phyloP scores from a whole-genome alignment of 1,140 invertebrate genomes.

The Pseudomyrmex flavicornis region DNA sequence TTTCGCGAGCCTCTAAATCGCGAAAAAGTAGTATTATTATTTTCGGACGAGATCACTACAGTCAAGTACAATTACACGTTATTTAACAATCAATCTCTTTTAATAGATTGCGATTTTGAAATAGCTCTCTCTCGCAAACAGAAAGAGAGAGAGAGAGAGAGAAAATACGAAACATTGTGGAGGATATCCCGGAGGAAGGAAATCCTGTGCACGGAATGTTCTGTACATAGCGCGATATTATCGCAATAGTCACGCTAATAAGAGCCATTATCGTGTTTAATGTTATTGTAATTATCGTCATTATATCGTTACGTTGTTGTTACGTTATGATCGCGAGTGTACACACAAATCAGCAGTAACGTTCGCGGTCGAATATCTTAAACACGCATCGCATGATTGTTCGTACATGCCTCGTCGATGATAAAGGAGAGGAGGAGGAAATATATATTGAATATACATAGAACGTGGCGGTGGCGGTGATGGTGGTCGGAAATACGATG shows the following conservation, averaged over 20 bases:
- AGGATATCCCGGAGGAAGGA: slow-evolving; percentile 29
- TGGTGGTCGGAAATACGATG: slow-evolving; percentile 45
- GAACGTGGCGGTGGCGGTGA: neutral
- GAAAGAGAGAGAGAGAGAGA: too few species aligned
- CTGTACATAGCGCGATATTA: slow-evolving; percentile 7
- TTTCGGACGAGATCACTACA: too few species aligned
- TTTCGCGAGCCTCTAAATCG: too few species aligned
- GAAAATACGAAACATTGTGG: neutral
- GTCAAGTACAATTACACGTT: too few species aligned
- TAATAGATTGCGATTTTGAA: too few species aligned
- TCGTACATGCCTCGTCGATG: slow-evolving; percentile 20
- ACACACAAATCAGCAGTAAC: neutral
- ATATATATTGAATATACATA: slow-evolving; percentile 48
- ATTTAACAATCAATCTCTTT: too few species aligned
- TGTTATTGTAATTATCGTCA: slow-evolving; percentile 35
- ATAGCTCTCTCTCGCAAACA: too few species aligned
- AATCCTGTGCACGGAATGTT: neutral
- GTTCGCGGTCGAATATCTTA: slow-evolving; percentile 44
- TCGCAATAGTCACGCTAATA: slow-evolving; percentile 39
- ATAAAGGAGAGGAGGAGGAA: neutral
- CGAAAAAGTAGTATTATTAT: too few species aligned
- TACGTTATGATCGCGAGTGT: slow-evolving; percentile 23
- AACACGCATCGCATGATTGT: slow-evolving; percentile 45
- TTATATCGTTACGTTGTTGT: slow-evolving; percentile 43
- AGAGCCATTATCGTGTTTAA: slow-evolving; percentile 43